phyloP scores from a whole-genome alignment of 2,797 vertebrate genomes.

The Holocentrus rufus region DNA sequence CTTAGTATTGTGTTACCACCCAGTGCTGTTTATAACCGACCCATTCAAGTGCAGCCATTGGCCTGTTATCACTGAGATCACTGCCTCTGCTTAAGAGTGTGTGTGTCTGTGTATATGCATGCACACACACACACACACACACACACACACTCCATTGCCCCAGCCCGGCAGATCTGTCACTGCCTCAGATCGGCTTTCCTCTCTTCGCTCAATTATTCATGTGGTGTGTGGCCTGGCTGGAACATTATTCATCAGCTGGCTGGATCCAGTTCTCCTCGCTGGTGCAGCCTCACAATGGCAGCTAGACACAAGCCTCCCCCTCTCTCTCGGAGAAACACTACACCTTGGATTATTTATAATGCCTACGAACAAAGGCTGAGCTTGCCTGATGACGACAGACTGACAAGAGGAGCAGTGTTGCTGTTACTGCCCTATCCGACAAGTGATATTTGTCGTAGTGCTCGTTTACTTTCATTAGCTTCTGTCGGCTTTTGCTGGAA shows the following conservation, averaged over 20 bases:
- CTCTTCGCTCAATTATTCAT: slow-evolving; percentile 81
- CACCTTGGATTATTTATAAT: slow-evolving; percentile 71
- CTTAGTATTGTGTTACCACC: slow-evolving; percentile 35
- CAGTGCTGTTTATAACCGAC: slow-evolving; percentile 35
- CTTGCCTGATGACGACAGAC: slow-evolving; percentile 44
- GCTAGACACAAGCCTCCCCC: slow-evolving; percentile 43
- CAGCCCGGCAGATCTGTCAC: slow-evolving; percentile 52
- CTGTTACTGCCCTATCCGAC: slow-evolving; percentile 14
- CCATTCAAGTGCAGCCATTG: slow-evolving; percentile 27
- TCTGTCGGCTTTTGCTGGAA: slow-evolving; percentile 10
- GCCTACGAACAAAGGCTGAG: slow-evolving; percentile 44
- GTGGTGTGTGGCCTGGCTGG: slow-evolving; percentile 70
- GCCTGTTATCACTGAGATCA: slow-evolving; percentile 50
- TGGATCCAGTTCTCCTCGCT: slow-evolving; percentile 77
- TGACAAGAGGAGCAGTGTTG: slow-evolving; percentile 31
- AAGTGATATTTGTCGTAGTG: slow-evolving; percentile 25
- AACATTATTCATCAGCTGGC: slow-evolving; percentile 79
- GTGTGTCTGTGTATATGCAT: slow-evolving; percentile 18
- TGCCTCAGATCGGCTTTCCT: slow-evolving; percentile 77
- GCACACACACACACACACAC: slow-evolving; percentile 3
- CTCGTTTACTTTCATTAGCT: slow-evolving; percentile 20
- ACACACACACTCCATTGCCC: slow-evolving; percentile 22
- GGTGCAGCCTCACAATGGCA: slow-evolving; percentile 66
- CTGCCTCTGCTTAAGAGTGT: slow-evolving; percentile 16
- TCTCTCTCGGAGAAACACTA: slow-evolving; percentile 65